Conservation (phyloP, 2,888 invertebrate genomes). For the Adelphocoris suturalis region DNA sequence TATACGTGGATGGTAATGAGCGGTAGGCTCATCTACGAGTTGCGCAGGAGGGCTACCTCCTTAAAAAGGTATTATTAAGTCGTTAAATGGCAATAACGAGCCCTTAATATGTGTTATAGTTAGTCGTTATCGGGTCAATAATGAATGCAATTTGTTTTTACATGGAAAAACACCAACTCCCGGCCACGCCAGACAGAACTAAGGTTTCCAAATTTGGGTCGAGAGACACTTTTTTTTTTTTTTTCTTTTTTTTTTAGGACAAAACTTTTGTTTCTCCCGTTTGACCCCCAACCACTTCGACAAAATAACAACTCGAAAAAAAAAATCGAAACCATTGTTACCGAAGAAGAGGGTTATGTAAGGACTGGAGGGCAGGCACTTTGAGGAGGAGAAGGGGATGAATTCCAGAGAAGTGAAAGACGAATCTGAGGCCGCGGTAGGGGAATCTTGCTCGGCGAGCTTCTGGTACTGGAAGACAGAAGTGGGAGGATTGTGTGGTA, state of each 20-base stretch:
- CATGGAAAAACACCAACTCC: neutral
- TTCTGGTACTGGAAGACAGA: neutral
- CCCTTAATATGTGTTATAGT: too few species aligned
- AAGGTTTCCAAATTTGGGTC: conserved; percentile 1
- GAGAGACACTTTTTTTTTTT: neutral
- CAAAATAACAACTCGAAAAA: conserved; percentile 13
- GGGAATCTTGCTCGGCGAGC: conserved; percentile 1
- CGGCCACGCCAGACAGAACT: neutral
- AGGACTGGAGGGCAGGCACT: neutral
- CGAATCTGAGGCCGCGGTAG: conserved; percentile 2
- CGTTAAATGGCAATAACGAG: too few species aligned
- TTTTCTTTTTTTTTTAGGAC: too few species aligned
- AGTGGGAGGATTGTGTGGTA: conserved; percentile 1
- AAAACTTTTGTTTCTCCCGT: neutral
- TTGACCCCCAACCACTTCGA: neutral
- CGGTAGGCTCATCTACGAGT: too few species aligned
- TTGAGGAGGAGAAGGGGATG: neutral
- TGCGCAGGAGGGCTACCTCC: too few species aligned
- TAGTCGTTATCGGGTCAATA: too few species aligned
- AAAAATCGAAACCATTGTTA: conserved; percentile 42
- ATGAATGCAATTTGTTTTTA: too few species aligned
- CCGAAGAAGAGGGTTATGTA: conserved; percentile 38
- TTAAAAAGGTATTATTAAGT: too few species aligned
- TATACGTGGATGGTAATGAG: too few species aligned
- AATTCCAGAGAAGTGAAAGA: conserved; percentile 33